These are phyloP conservation scores for Panopea generosa DNA, from an alignment of 2,888 invertebrate species.

Conservation along the genomic window DNA sequence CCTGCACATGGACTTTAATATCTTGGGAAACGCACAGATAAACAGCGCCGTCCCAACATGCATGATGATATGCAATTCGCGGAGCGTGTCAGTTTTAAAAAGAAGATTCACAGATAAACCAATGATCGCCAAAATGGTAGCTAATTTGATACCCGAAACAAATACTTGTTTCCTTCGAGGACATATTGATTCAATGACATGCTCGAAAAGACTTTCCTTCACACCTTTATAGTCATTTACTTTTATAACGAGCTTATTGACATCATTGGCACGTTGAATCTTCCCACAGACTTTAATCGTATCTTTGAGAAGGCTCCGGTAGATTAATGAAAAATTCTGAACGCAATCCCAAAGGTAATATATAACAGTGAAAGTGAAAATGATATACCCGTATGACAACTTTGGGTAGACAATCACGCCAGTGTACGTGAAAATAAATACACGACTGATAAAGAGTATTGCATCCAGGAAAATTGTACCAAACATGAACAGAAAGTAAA, in stretches of 20 bases:
- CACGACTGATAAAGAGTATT: slow-evolving; percentile 49
- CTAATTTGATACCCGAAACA: slow-evolving; percentile 49
- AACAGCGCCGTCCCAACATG: slow-evolving; percentile 64
- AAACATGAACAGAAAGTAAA: slow-evolving; percentile 56
- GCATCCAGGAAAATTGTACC: slow-evolving; percentile 62
- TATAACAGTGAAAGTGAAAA: slow-evolving; percentile 53
- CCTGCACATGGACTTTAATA: slow-evolving; percentile 51
- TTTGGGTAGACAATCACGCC: slow-evolving; percentile 62
- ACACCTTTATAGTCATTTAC: slow-evolving; percentile 17
- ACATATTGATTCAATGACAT: slow-evolving; percentile 45
- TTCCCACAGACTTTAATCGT: slow-evolving; percentile 21
- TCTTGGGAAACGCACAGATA: slow-evolving; percentile 60
- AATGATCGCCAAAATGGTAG: slow-evolving; percentile 43
- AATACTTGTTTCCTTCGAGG: slow-evolving; percentile 58
- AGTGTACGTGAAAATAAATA: slow-evolving; percentile 62
- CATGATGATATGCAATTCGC: slow-evolving; percentile 51
- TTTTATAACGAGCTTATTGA: background rate
- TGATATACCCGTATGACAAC: slow-evolving; percentile 58
- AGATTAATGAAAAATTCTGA: slow-evolving; percentile 30
- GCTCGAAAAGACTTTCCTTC: slow-evolving; percentile 36
- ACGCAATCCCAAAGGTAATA: slow-evolving; percentile 55
- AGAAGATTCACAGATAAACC: slow-evolving; percentile 54
- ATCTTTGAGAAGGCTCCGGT: slow-evolving; percentile 38
- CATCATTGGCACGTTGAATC: slow-evolving; percentile 19
- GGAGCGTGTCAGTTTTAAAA: slow-evolving; percentile 45